Conservation (phyloP, 2,888 invertebrate genomes). For the Ophion costatus region DNA sequence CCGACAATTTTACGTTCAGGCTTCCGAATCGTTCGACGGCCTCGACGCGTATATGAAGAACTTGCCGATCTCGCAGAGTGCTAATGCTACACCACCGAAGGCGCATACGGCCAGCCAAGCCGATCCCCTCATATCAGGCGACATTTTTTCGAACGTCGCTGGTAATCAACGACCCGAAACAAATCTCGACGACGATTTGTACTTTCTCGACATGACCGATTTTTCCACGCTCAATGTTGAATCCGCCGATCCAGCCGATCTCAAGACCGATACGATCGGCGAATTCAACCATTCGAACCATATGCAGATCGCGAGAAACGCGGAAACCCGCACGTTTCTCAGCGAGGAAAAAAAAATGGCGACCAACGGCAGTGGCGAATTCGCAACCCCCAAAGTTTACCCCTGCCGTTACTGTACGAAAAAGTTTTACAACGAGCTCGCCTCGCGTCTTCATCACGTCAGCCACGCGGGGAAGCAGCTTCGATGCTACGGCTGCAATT, state of each 20-base stretch:
- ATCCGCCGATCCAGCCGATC: not conserved
- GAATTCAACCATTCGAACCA: not conserved
- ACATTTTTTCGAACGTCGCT: not conserved
- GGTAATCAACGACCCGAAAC: not conserved
- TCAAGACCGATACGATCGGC: not conserved
- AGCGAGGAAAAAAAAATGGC: not conserved
- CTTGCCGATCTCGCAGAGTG: not conserved
- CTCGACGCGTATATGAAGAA: not conserved
- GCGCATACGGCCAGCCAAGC: not conserved
- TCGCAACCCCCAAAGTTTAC: constrained; percentile 35
- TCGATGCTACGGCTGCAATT: constrained; percentile 35
- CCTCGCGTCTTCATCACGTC: constrained; percentile 56
- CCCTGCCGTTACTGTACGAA: constrained; percentile 49
- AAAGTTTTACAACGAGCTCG: constrained; percentile 40
- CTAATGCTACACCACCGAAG: not conserved
- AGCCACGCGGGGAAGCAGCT: constrained; percentile 41
- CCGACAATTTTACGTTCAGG: not conserved
- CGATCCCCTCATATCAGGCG: not conserved
- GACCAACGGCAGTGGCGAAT: not conserved
- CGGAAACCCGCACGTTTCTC: not conserved
- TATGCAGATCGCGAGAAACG: not conserved
- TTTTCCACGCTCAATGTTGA: not conserved
- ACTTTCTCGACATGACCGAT: not conserved
- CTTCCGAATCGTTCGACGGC: not conserved
- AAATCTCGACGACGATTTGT: not conserved